Evolutionary conservation across 2,113 vertebrate genomes (phyloP).

Genomic region (Charina bottae): DNA sequence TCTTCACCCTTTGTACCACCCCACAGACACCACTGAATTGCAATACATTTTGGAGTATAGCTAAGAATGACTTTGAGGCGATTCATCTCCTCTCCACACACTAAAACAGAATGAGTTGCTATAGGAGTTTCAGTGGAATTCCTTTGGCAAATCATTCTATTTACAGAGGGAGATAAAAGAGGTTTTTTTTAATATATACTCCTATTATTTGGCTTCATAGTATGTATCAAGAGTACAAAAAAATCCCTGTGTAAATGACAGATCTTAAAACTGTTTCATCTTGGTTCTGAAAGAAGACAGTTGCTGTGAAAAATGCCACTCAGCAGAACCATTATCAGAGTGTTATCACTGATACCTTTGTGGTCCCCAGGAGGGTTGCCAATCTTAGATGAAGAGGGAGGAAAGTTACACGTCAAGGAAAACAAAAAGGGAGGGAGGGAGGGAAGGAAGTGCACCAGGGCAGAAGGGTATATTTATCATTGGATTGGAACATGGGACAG

Average conservation of each 20-base stretch:
- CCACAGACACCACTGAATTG: not conserved
- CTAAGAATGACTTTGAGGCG: not conserved
- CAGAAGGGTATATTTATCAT: not conserved
- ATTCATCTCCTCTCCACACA: not conserved
- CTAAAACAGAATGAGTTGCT: not conserved
- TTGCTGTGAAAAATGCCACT: constrained; percentile 4
- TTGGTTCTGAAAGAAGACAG: not conserved
- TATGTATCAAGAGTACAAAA: not conserved
- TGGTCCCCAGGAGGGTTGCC: not conserved
- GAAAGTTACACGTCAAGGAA: not conserved
- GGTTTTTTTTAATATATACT: not conserved
- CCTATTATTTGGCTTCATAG: not conserved
- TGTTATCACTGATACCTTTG: not conserved
- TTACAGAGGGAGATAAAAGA: not conserved
- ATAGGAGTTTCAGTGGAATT: not conserved
- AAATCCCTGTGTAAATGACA: constrained; percentile 8
- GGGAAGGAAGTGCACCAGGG: not conserved
- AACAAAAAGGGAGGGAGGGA: not conserved
- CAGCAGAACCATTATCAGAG: not conserved
- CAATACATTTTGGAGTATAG: not conserved
- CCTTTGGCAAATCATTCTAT: not conserved
- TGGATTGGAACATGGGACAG: not conserved
- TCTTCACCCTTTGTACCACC: not conserved
- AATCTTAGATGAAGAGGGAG: not conserved
- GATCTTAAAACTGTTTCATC: not conserved